Conservation (phyloP, 2,888 invertebrate species). For the Serrognathus titanus region DNA sequence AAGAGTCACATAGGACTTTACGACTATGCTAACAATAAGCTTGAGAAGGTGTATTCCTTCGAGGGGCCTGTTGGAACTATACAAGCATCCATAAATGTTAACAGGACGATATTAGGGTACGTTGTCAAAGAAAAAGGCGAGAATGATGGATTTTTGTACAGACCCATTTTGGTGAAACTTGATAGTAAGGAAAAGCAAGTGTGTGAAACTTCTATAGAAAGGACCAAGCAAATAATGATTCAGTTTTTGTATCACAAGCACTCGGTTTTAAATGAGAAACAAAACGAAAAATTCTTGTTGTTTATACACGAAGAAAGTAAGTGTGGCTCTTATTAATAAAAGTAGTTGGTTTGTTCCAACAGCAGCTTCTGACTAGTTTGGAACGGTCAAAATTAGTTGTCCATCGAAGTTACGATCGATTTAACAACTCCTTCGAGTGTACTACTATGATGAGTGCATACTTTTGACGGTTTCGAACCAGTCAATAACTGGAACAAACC, state of each 20-base stretch:
- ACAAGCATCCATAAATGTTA: constrained; percentile 75
- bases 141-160: constrained; percentile 51
- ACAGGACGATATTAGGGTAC: constrained; percentile 64
- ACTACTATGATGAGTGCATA: too few species aligned
- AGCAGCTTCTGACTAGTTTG: too few species aligned
- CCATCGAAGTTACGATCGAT: too few species aligned
- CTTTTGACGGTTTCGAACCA: too few species aligned
- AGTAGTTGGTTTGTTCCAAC: too few species aligned
- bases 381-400: too few species aligned
- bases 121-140: constrained; percentile 57
- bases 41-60: constrained; percentile 63
- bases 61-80: constrained; percentile 63
- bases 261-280: constrained; percentile 41
- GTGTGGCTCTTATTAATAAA: constrained; percentile 31
- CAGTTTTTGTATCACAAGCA: constrained; percentile 70
- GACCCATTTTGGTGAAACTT: constrained; percentile 60
- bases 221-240: constrained; percentile 70
- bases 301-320: constrained; percentile 77
- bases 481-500: too few species aligned
- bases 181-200: constrained; percentile 43
- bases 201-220: constrained; percentile 53
- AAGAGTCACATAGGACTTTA: constrained; percentile 59
- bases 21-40: constrained; percentile 56
- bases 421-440: too few species aligned
- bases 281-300: constrained; percentile 65